Conservation (phyloP, 2,888 invertebrate genomes). For the Xestia c-nigrum region DNA sequence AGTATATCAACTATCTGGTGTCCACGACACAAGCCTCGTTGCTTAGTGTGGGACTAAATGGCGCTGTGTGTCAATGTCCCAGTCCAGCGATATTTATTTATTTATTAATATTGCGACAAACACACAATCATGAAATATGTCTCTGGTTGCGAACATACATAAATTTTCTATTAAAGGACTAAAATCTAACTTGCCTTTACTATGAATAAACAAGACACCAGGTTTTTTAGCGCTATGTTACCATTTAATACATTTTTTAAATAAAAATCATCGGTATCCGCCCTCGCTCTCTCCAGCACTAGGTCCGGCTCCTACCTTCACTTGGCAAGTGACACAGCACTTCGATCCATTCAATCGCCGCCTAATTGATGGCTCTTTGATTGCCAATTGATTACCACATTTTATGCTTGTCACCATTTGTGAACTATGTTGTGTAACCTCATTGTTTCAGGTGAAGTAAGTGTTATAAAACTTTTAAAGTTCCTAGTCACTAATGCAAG, state of each 20-base stretch:
- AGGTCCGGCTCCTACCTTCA: conserved; percentile 1
- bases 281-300: conserved; percentile 24
- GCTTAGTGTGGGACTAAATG: too few species aligned
- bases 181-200: not conserved
- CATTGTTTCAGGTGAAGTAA: conserved; percentile 30
- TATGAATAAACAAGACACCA: not conserved
- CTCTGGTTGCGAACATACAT: not conserved
- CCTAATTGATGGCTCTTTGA: conserved; percentile 59
- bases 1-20: too few species aligned
- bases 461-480: not conserved
- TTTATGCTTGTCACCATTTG: conserved; percentile 37
- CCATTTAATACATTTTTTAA: not conserved
- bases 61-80: too few species aligned
- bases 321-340: conserved; percentile 62
- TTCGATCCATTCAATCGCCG: conserved; percentile 58
- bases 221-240: not conserved
- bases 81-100: too few species aligned
- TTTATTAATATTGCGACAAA: not conserved
- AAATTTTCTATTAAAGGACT: not conserved
- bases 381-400: conserved; percentile 58
- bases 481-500: not conserved
- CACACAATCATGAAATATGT: not conserved
- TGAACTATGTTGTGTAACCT: conserved; percentile 30
- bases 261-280: not conserved
- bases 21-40: too few species aligned